Conservation (phyloP, 2,888 invertebrate species). For the Melinopterus prodromus region DNA sequence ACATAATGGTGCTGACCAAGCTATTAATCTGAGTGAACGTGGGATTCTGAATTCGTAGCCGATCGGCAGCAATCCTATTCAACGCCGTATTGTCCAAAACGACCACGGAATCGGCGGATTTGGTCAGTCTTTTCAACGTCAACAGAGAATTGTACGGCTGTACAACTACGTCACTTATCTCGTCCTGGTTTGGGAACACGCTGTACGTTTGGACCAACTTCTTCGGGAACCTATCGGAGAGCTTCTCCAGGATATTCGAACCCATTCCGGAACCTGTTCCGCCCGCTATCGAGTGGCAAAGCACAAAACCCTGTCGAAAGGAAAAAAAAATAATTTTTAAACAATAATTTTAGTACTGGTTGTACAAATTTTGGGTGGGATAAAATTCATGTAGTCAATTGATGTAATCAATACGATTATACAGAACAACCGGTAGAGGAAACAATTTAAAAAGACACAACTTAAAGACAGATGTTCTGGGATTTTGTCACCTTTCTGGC, state of each 20-base stretch:
- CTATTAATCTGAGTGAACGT: slow-evolving; percentile 97
- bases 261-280: slow-evolving; percentile 99
- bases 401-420: no score
- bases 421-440: no score
- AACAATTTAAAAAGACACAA: no score
- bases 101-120: slow-evolving; percentile 96
- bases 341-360: neutral
- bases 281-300: slow-evolving; percentile 99
- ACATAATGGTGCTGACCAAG: slow-evolving; percentile 98
- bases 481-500: no score
- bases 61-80: slow-evolving; percentile 91
- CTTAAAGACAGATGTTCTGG: no score
- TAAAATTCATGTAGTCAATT: no score
- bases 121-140: slow-evolving; percentile 91
- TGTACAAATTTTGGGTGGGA: no score
- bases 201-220: slow-evolving; percentile 98
- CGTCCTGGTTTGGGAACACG: slow-evolving; percentile 97
- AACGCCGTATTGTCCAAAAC: slow-evolving; percentile 98
- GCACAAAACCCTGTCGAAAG: slow-evolving; percentile 83
- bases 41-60: slow-evolving; percentile 94
- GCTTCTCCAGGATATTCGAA: slow-evolving; percentile 88
- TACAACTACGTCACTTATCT: slow-evolving; percentile 95
- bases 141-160: slow-evolving; percentile 96
- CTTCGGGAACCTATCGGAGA: slow-evolving; percentile 95
- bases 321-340: slow-evolving; percentile 34